phyloP scores from a whole-genome alignment of 2,888 invertebrate species.

The Sylvicola cinctus region DNA sequence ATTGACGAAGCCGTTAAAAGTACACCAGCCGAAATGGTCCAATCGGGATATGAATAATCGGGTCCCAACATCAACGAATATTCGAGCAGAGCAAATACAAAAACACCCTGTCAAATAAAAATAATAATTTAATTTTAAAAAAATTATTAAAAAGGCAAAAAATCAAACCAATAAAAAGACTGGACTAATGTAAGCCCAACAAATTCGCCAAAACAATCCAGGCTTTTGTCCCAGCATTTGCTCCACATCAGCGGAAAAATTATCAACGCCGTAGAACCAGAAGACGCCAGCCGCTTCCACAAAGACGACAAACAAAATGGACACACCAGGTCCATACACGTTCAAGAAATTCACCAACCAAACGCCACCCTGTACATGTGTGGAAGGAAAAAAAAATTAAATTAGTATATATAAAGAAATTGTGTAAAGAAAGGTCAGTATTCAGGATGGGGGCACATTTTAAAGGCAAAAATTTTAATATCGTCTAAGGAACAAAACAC shows the following conservation, averaged over 20 bases:
- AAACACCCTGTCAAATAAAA: conserved; percentile 38
- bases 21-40: conserved; percentile 69
- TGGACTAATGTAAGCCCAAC: conserved; percentile 77
- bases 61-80: conserved; percentile 63
- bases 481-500: no score
- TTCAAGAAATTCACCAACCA: conserved; percentile 72
- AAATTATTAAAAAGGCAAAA: conserved; percentile 1
- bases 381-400: conserved; percentile 2
- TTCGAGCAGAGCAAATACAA: conserved; percentile 60
- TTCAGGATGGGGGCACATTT: no score
- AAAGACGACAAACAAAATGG: conserved; percentile 77
- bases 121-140: neutral
- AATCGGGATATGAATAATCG: conserved; percentile 53
- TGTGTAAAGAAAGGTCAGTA: no score
- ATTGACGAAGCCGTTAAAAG: conserved; percentile 66
- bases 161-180: conserved; percentile 49
- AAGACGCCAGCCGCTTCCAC: conserved; percentile 78
- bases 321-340: conserved; percentile 70
- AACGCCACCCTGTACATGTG: conserved; percentile 65
- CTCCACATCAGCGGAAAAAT: conserved; percentile 59
- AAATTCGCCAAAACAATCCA: conserved; percentile 58
- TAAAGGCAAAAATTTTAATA: no score
- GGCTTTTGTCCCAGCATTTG: conserved; percentile 67
- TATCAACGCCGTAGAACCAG: conserved; percentile 73
- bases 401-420: neutral